phyloP scores from a whole-genome alignment of 2,113 vertebrate genomes.

The Cynopterus brachyotis region DNA sequence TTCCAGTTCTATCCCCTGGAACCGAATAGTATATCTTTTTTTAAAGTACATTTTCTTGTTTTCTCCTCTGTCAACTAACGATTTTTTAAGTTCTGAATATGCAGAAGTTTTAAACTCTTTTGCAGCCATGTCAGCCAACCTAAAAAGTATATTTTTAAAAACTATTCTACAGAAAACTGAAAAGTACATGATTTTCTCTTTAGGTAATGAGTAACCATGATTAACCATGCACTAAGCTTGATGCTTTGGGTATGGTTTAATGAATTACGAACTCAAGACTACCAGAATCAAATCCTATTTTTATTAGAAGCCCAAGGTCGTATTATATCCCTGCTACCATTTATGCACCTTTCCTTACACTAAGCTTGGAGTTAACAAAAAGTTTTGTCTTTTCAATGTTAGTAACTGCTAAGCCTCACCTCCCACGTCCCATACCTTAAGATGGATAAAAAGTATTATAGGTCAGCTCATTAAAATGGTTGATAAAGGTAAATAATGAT shows the following conservation, averaged over 20 bases:
- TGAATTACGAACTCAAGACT: neutral
- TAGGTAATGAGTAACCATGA: neutral
- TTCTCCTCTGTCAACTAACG: neutral
- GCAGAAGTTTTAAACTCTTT: neutral
- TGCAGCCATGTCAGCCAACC: neutral
- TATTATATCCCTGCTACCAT: neutral
- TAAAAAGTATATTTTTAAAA: neutral
- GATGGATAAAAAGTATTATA: neutral
- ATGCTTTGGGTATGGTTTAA: neutral
- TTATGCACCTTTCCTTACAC: neutral
- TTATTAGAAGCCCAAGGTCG: neutral
- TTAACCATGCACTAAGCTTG: fast-evolving
- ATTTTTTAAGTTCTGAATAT: neutral
- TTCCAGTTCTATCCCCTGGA: neutral
- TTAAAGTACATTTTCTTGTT: neutral
- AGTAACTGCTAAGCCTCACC: neutral
- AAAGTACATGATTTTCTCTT: neutral
- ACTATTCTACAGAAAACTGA: neutral
- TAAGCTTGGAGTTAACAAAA: neutral
- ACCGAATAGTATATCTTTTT: neutral
- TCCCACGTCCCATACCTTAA: neutral
- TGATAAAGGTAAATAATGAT: neutral
- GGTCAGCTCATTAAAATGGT: neutral
- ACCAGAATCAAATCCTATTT: neutral
- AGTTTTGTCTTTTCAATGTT: neutral